These are phyloP conservation scores for Stenodera caucasica DNA, from an alignment of 2,888 invertebrate species.

Conservation along the genomic window DNA sequence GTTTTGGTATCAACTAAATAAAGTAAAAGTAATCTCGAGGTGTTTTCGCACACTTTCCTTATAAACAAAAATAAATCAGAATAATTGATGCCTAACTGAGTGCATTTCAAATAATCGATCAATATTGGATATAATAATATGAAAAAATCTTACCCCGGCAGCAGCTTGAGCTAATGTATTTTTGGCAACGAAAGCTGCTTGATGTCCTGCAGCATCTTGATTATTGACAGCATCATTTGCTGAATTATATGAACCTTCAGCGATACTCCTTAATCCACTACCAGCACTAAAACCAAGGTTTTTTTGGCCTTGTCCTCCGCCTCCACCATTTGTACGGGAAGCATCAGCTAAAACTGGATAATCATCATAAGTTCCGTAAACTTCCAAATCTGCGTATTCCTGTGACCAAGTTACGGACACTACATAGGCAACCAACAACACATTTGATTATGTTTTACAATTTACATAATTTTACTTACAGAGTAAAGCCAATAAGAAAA, in stretches of 20 bases:
- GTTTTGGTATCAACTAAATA: constrained; percentile 9
- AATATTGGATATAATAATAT: not conserved
- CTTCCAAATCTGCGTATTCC: constrained; percentile 42
- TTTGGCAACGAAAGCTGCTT: constrained; percentile 78
- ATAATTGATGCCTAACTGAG: not conserved
- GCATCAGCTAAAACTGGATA: constrained; percentile 31
- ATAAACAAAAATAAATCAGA: not conserved
- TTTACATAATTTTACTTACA: not conserved
- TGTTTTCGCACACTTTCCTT: constrained; percentile 8
- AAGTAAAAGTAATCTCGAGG: constrained; percentile 22
- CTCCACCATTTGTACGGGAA: constrained; percentile 13
- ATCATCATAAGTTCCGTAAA: constrained; percentile 42
- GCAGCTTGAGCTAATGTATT: constrained; percentile 77
- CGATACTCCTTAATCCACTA: constrained; percentile 70
- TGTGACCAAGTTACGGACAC: constrained; percentile 28
- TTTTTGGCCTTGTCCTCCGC: constrained; percentile 21
- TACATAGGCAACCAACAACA: constrained; percentile 14
- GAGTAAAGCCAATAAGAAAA: not conserved
- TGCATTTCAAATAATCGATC: constrained; percentile 7
- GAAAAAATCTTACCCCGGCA: constrained; percentile 53
- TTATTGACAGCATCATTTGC: constrained; percentile 73
- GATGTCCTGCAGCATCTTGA: constrained; percentile 75
- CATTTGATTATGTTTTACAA: not conserved
- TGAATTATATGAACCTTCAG: constrained; percentile 74
- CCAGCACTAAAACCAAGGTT: constrained; percentile 69